These are phyloP conservation scores for Microtus richardsoni DNA, from an alignment of 2,113 vertebrate genomes.

Conservation along the genomic window DNA sequence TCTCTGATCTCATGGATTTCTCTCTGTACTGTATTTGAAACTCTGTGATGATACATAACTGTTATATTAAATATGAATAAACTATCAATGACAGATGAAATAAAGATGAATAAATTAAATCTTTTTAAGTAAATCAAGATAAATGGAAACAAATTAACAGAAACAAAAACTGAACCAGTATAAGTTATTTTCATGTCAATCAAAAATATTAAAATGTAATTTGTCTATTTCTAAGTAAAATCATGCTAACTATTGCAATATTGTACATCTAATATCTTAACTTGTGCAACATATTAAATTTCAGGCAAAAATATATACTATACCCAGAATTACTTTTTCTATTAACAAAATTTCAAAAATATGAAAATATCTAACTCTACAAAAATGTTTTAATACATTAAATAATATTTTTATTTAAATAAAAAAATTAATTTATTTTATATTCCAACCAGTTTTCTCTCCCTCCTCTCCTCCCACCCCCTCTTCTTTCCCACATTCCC, in stretches of 20 bases:
- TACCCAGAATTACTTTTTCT: neutral
- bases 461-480: no score
- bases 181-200: neutral
- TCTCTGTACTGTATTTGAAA: neutral
- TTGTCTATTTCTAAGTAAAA: conserved; percentile 16
- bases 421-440: no score
- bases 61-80: neutral
- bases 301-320: neutral
- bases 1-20: neutral
- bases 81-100: neutral
- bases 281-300: neutral
- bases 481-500: no score
- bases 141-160: neutral
- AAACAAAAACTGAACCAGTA: neutral
- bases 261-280: neutral
- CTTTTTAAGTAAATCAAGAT: neutral
- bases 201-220: neutral
- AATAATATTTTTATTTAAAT: neutral
- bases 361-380: neutral
- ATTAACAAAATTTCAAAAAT: neutral
- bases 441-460: no score
- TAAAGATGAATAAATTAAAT: neutral
- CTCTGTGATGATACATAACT: neutral
- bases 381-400: neutral
- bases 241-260: neutral